Evolutionary conservation across 2,888 invertebrate genomes (phyloP), one percentile per base, ranked within the genome.

Genomic region (Pharmacophagus antenor): DNA sequence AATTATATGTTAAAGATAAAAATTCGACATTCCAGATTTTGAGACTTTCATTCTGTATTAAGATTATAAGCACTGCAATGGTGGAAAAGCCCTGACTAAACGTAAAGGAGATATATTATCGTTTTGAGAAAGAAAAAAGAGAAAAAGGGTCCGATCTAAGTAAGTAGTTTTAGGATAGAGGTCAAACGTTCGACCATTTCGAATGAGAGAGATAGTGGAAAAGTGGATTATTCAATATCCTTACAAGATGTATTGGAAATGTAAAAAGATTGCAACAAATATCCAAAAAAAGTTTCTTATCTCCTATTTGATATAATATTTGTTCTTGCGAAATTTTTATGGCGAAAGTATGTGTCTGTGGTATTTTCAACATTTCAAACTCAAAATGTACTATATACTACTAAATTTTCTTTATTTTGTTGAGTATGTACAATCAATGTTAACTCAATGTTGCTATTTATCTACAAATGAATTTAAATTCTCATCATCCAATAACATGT

Each of bases 151-250:
- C 37, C 37, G n/a, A 56, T 15, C 42, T 49, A 42, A 56, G 41
- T 56, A 25, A 49, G 56, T 56, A 56, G 48, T 50, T 56, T 56
- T 20, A 23, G 2, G 48, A 48, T 17, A 37, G 23, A 49, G 42
- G 41, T 56, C 49, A 27, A 27, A 56, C 31, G 42, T 49, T n/a
- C 42, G 49, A 4, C 42, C 41, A 18, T 25, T 50, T n/a, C 46
- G 25, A 54, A 48, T 12, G 49, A 22, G 37, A 25, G 15, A 56
- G 56, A 56, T 56, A 56, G 56, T 25, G 15, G 20, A 49, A 42
- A 41, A 17, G 56, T 56, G 42, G 42, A 44, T 44, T 44, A 18
- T 41, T 21, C 18, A 4, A 49, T 22, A 49, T 23, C 23, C n/a
- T 23, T 49, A n/a, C 23, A 8, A 49, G 23, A 23, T 8, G 25